Evolutionary conservation across 2,888 invertebrate genomes (phyloP).

Genomic region (Choreutis nemorana): DNA sequence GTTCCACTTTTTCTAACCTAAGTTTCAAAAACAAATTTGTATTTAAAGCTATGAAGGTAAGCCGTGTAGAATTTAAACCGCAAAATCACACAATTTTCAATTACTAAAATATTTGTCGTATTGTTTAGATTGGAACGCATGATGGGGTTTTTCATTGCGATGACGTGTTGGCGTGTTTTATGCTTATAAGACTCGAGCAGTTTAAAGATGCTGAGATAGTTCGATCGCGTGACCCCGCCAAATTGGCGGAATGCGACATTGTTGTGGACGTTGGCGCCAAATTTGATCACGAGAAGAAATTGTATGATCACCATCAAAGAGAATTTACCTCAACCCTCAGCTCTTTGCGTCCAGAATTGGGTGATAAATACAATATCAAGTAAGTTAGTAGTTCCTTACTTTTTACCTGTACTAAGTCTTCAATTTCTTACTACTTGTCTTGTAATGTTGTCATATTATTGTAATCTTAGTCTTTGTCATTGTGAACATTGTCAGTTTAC

Average conservation of each 20-base stretch:
- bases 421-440: too few species aligned
- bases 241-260: conserved; percentile 85
- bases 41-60: too few species aligned
- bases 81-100: too few species aligned
- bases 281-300: conserved; percentile 77
- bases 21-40: too few species aligned
- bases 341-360: conserved; percentile 68
- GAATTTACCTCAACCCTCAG: conserved; percentile 74
- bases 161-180: conserved; percentile 92
- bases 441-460: too few species aligned
- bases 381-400: too few species aligned
- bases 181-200: conserved; percentile 83
- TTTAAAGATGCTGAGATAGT: conserved; percentile 84
- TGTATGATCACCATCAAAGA: conserved; percentile 96
- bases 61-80: not conserved
- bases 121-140: conserved; percentile 73
- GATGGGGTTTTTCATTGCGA: conserved; percentile 93
- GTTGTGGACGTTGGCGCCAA: conserved; percentile 94
- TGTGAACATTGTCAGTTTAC: too few species aligned
- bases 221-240: conserved; percentile 67
- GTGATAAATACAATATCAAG: conserved; percentile 68
- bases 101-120: too few species aligned
- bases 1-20: too few species aligned
- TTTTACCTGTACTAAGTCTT: too few species aligned
- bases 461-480: too few species aligned